Percentiles rank a stretch among this genome's conserved stretches.
These are phyloP conservation scores for Myotis daubentonii DNA, from an alignment of 2,797 vertebrate species.

Conservation along the genomic window DNA sequence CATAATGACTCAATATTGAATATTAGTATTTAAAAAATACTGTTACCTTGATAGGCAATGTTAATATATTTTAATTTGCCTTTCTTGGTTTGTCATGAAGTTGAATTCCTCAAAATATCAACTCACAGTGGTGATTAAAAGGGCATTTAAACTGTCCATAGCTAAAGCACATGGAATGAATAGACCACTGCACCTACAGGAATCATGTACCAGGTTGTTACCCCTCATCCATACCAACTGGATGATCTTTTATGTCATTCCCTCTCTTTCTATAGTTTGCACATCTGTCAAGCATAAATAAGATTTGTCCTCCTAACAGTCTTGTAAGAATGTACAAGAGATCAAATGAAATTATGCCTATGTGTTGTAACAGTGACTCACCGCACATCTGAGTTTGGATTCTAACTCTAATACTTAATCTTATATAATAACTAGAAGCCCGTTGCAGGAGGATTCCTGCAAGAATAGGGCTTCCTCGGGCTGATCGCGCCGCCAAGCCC, in stretches of 20 bases:
- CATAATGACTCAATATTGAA: not conserved
- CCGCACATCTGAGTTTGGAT: not conserved
- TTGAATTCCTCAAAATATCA: not conserved
- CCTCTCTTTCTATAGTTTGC: not conserved
- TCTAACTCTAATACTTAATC: not conserved
- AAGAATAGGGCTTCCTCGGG: no score
- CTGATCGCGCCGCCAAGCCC: no score
- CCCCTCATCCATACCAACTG: not conserved
- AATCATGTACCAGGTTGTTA: not conserved
- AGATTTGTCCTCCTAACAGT: not conserved
- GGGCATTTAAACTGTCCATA: not conserved
- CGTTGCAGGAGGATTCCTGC: no score
- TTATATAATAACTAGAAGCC: no score
- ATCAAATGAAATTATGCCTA: not conserved
- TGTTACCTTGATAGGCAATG: not conserved
- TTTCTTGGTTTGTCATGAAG: not conserved
- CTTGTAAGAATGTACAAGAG: not conserved
- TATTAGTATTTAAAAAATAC: conserved; percentile 4
- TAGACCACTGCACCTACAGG: not conserved
- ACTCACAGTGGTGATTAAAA: not conserved
- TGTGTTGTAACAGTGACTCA: not conserved
- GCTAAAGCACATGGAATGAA: not conserved
- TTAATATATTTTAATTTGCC: not conserved
- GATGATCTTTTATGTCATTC: not conserved
- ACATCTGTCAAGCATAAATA: not conserved